These are phyloP conservation scores for Apotomis betuletana DNA, from an alignment of 2,888 invertebrate species.

Conservation along the genomic window DNA sequence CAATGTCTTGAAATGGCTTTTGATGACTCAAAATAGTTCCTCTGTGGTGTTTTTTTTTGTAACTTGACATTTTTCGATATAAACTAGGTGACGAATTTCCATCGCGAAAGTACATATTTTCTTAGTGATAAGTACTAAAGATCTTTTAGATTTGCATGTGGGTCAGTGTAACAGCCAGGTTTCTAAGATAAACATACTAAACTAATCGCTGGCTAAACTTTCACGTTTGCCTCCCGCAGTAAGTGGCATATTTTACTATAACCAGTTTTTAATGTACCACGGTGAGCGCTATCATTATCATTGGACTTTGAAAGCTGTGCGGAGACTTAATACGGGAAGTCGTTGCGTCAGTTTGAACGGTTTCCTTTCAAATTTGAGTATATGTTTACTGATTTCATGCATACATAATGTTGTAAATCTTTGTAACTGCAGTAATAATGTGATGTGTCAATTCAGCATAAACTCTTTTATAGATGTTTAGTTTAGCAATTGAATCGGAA, in stretches of 20 bases:
- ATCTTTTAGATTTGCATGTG: conserved; percentile 33
- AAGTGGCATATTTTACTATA: conserved; percentile 61
- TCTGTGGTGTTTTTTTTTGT: not conserved
- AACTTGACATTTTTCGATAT: not conserved
- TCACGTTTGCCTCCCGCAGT: conserved; percentile 63
- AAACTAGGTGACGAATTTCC: not conserved
- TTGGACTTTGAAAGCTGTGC: conserved; percentile 39
- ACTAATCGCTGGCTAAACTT: conserved; percentile 56
- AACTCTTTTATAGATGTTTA: no score
- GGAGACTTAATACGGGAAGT: conserved; percentile 51
- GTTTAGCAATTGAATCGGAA: no score
- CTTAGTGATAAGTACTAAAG: not conserved
- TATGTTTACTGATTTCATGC: not conserved
- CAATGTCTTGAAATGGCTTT: conserved; percentile 25
- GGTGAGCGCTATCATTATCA: conserved; percentile 38
- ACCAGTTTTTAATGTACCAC: conserved; percentile 59
- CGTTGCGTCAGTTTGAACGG: conserved; percentile 9
- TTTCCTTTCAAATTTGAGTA: conserved; percentile 2
- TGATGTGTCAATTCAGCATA: not conserved
- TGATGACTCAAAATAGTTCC: not conserved
- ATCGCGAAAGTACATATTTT: not conserved
- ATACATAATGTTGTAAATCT: not conserved
- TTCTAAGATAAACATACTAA: conserved; percentile 38
- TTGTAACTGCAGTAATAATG: not conserved
- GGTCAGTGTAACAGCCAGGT: conserved; percentile 41